These are phyloP conservation scores for Plectrocnemia conspersa DNA, from an alignment of 1,140 invertebrate species.

Conservation along the genomic window DNA sequence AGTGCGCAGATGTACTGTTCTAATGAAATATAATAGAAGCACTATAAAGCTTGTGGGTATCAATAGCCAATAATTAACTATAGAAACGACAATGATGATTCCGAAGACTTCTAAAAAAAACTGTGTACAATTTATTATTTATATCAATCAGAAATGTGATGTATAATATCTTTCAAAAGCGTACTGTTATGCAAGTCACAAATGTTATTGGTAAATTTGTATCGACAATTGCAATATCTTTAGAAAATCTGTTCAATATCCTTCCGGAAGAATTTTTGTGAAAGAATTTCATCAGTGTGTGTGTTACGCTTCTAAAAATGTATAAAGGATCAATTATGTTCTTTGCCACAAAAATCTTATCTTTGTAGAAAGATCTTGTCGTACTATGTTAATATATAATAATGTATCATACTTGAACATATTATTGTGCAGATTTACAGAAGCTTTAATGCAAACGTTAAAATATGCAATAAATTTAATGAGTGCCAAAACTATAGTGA, in stretches of 20 bases:
- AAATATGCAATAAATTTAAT: slow-evolving; percentile 60
- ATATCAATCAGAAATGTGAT: slow-evolving; percentile 33
- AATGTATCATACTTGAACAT: slow-evolving; percentile 61
- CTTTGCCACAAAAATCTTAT: background rate
- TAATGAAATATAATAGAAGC: slow-evolving; percentile 61
- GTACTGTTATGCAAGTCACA: slow-evolving; percentile 59
- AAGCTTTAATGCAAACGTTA: slow-evolving; percentile 67
- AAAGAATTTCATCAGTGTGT: slow-evolving; percentile 77
- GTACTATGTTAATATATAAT: slow-evolving; percentile 42
- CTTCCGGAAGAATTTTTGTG: slow-evolving; percentile 69
- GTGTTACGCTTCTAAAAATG: slow-evolving; percentile 66
- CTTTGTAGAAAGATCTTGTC: background rate
- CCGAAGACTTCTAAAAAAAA: slow-evolving; percentile 62
- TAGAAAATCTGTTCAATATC: slow-evolving; percentile 75
- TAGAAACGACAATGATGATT: slow-evolving; percentile 63
- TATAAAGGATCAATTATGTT: slow-evolving; percentile 49
- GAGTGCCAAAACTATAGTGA: slow-evolving; percentile 48
- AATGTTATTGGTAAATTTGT: slow-evolving; percentile 65
- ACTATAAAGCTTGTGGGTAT: slow-evolving; percentile 65
- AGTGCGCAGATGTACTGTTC: slow-evolving; percentile 70
- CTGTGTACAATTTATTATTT: slow-evolving; percentile 38
- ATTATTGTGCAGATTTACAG: slow-evolving; percentile 65
- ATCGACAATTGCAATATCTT: slow-evolving; percentile 73
- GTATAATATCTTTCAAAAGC: slow-evolving; percentile 52
- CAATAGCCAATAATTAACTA: slow-evolving; percentile 74